These are phyloP conservation scores for Hydractinia echinata DNA, from an alignment of 30 jellyfish, hydroid and myxozoan genomes.

Conservation along the genomic window DNA sequence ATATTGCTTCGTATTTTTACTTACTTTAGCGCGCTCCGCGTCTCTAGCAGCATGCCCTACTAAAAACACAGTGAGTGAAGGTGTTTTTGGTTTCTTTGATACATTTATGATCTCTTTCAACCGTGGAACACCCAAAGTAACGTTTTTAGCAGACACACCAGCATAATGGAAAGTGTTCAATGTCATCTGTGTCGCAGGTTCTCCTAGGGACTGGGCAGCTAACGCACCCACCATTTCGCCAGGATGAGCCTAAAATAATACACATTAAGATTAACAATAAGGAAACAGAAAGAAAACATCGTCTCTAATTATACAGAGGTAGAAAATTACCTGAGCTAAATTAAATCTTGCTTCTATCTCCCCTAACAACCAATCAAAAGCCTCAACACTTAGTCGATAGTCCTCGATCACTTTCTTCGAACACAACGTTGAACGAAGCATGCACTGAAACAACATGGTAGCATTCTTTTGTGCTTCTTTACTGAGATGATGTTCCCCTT, in stretches of 20 bases:
- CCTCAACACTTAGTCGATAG: constrained; percentile 65
- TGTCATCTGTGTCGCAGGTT: constrained; percentile 99
- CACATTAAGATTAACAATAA: neutral
- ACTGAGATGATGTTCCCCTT: constrained; percentile 90
- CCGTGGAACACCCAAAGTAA: constrained; percentile 99
- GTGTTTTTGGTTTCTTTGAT: constrained; percentile 98
- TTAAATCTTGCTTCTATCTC: constrained; percentile 98
- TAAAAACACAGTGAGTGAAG: constrained; percentile 95
- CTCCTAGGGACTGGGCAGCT: constrained; percentile 99
- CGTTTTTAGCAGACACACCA: constrained; percentile 99
- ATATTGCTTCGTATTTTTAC: neutral
- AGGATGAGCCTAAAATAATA: constrained; percentile 71
- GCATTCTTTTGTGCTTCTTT: constrained; percentile 96
- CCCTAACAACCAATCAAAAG: constrained; percentile 96
- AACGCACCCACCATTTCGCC: constrained; percentile 99
- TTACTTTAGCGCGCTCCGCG: constrained; percentile 93
- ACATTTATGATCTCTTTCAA: constrained; percentile 93
- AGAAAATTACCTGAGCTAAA: constrained; percentile 73
- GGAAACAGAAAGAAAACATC: neutral
- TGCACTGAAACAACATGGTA: constrained; percentile 77
- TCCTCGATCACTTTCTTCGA: constrained; percentile 79
- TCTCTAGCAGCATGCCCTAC: constrained; percentile 96
- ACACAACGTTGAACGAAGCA: constrained; percentile 75
- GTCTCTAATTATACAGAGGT: neutral
- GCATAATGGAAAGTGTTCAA: constrained; percentile 99